phyloP scores from a whole-genome alignment of 2,113 vertebrate genomes.

The Pteropus alecto region DNA sequence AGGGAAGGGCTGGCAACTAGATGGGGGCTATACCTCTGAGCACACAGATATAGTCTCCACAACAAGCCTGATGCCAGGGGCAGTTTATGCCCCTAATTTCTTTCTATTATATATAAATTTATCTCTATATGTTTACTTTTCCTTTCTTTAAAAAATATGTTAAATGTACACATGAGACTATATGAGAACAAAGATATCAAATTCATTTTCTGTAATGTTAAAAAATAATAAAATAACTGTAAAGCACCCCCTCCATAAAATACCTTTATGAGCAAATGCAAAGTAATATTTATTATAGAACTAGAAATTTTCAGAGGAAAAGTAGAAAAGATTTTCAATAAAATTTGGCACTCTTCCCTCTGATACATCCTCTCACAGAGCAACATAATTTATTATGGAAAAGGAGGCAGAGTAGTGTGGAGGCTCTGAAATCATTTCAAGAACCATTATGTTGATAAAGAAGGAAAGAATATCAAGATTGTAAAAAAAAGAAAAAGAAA shows the following conservation, averaged over 20 bases:
- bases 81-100: neutral
- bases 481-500: neutral
- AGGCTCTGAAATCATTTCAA: neutral
- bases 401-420: neutral
- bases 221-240: conserved; percentile 50
- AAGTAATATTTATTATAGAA: conserved; percentile 41
- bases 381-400: neutral
- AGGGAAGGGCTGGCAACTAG: neutral
- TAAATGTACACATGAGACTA: conserved; percentile 25
- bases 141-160: neutral
- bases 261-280: conserved; percentile 50
- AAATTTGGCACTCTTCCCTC: neutral
- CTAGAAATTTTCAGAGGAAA: conserved; percentile 46
- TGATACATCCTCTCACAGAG: neutral
- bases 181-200: conserved; percentile 40
- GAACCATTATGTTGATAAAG: neutral
- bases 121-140: conserved; percentile 37
- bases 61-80: neutral
- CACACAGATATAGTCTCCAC: neutral
- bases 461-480: neutral
- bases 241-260: conserved; percentile 39
- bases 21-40: neutral
- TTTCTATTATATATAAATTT: conserved; percentile 28
- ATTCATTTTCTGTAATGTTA: conserved; percentile 47
- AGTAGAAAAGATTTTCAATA: conserved; percentile 49